Base-by-base conservation (phyloP, 1,140 invertebrate genomes). In the Telenomus remus region DNA sequence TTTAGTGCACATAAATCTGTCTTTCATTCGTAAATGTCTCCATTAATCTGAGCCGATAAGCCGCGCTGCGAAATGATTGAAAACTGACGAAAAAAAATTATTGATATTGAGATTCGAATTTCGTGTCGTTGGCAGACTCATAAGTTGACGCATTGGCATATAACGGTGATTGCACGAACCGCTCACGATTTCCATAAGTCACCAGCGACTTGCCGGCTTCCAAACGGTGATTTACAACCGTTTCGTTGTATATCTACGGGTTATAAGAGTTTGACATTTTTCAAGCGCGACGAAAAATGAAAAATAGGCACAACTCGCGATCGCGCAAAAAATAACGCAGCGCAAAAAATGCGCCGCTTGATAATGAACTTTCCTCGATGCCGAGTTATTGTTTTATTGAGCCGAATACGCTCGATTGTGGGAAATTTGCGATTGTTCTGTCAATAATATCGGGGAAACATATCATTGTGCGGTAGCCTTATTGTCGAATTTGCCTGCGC, bases 101-200 rank as follows among this genome's bases (percentile, higher is more conserved):
- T 66, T 57, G 33, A 69, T 11, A 39, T 39, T 39, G 19, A 6
- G 9, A 59, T 73, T 66, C 63, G 56, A 42, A 71, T 63, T 63
- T 64, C 57, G 51, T 69, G 54, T 77, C 64, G 48, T 39, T 11
- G 60, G 51, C n/a, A n/a, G 19, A 42, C 19, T n/a, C 54, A 56
- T 73, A 79, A 79, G 73, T 74, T 65, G 76, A n/a, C 50, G 76
- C 66, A 79, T 72, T 74, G 68, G 71, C 76, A 70, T 44, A 74
- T 80, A 80, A 82, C 79, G 80, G 79, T 78, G 61, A 79, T 79
- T 78, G 71, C 71, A 78, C 78, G 70, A 79, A 76, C 74, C 76
- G 74, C 76, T 83, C 81, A 83, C 81, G 81, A 81, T 80, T 83
- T 83, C 80, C 80, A 81, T 83, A 81, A 83, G 80, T 83, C 80